phyloP scores from a whole-genome alignment of 2,113 vertebrate species.

The Pionites leucogaster region DNA sequence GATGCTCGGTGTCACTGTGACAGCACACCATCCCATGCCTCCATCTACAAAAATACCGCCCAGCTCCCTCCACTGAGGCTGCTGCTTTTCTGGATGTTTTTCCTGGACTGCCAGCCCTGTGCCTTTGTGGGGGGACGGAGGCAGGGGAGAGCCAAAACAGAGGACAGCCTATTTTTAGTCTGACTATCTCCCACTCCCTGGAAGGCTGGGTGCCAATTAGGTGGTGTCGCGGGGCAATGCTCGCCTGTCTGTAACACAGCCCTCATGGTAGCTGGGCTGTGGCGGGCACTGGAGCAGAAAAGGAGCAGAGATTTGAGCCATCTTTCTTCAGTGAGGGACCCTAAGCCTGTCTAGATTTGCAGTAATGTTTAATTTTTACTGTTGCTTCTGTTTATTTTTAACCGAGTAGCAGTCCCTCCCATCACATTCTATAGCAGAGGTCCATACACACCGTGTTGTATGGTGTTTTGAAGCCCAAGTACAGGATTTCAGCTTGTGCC shows the following conservation, averaged over 20 bases:
- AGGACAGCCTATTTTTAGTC: constrained; percentile 56
- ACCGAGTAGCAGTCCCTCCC: background rate
- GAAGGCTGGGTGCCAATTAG: constrained; percentile 28
- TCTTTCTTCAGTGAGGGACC: background rate
- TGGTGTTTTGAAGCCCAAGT: background rate
- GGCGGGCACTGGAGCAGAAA: background rate
- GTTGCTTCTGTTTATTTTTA: background rate
- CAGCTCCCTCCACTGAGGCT: rapidly evolving
- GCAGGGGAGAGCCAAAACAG: constrained; percentile 13
- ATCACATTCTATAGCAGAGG: background rate
- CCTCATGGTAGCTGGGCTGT: rapidly evolving
- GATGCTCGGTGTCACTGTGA: rapidly evolving
- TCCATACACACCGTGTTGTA: rapidly evolving
- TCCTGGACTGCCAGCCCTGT: background rate
- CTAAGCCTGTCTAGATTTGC: background rate
- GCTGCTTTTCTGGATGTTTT: background rate
- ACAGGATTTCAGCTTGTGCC: rapidly evolving
- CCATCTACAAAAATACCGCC: background rate
- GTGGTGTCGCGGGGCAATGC: background rate
- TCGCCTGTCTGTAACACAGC: background rate
- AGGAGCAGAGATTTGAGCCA: background rate
- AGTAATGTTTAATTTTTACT: background rate
- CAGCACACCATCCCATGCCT: background rate
- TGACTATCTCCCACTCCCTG: constrained; percentile 60
- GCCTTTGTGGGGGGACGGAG: background rate